A percentile compares a stretch with the other conserved stretches of the same genome.
Evolutionary conservation across 2,888 invertebrate species (phyloP).

Genomic region (Andrena dorsata): DNA sequence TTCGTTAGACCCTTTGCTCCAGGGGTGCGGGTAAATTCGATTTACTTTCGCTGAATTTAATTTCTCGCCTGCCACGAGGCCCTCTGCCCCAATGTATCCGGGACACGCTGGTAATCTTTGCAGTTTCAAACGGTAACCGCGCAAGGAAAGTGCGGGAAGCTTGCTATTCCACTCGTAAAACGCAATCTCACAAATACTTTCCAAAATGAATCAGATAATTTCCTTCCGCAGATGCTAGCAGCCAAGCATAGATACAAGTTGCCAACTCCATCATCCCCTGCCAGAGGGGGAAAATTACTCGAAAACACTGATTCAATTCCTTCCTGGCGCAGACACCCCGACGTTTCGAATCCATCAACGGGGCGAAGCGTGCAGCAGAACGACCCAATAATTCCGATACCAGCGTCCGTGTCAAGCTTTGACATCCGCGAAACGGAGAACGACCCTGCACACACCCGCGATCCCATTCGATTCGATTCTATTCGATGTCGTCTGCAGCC

Average conservation of each 20-base stretch:
- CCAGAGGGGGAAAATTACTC: background rate
- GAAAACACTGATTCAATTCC: conserved; percentile 5
- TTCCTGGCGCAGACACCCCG: conserved; percentile 6
- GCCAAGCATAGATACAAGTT: background rate
- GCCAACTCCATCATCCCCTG: background rate
- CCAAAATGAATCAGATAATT: too few species aligned
- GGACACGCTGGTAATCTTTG: conserved; percentile 20
- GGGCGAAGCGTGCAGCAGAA: background rate
- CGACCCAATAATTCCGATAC: conserved; percentile 35
- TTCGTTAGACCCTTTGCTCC: conserved; percentile 80
- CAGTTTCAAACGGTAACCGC: background rate
- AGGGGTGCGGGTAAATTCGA: conserved; percentile 77
- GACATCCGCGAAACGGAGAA: conserved; percentile 45
- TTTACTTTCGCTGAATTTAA: conserved; percentile 83
- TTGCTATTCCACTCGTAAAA: too few species aligned
- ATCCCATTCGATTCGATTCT: conserved; percentile 30
- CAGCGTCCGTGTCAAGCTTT: conserved; percentile 38
- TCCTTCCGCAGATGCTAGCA: too few species aligned
- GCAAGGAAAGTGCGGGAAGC: too few species aligned
- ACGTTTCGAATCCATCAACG: background rate
- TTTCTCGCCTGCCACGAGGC: conserved; percentile 74
- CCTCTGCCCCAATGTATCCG: conserved; percentile 32
- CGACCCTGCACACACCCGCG: background rate
- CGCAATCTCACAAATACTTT: too few species aligned
- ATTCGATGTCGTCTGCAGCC: conserved; percentile 50